phyloP scores from a whole-genome alignment of 2,888 invertebrate species.

The Brenthis ino region DNA sequence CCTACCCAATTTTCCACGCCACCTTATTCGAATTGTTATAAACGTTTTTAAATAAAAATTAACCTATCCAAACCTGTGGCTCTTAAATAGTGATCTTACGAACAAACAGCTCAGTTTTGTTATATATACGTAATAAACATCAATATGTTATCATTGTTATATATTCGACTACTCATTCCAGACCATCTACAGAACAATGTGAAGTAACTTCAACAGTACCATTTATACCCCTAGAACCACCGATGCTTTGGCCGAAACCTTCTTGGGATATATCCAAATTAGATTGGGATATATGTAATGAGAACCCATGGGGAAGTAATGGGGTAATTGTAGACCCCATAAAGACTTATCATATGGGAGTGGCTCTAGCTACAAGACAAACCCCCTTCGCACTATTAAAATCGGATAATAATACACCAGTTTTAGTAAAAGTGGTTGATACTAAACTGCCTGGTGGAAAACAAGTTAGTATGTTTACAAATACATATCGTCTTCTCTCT shows the following conservation, averaged over 20 bases:
- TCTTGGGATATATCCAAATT: conserved; percentile 50
- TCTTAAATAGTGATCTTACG: too few relatives aligned
- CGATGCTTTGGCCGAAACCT: conserved; percentile 48
- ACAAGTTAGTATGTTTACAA: conserved; percentile 58
- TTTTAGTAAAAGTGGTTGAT: conserved; percentile 86
- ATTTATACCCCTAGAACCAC: conserved; percentile 49
- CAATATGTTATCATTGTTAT: too few relatives aligned
- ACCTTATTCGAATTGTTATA: too few relatives aligned
- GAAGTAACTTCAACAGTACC: conserved; percentile 72
- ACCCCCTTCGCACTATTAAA: conserved; percentile 87
- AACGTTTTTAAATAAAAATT: too few relatives aligned
- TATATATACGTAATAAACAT: too few relatives aligned
- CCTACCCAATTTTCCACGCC: too few relatives aligned
- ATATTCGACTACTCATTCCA: neutral
- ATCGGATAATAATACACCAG: conserved; percentile 85
- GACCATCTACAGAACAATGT: conserved; percentile 53
- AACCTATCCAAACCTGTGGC: too few relatives aligned
- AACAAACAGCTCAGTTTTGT: too few relatives aligned
- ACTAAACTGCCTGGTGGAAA: conserved; percentile 74
- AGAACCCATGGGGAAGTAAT: conserved; percentile 53
- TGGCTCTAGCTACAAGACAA: conserved; percentile 84
- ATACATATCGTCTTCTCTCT: too few relatives aligned
- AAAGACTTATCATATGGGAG: conserved; percentile 87
- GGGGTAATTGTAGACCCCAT: conserved; percentile 87
- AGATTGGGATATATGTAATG: conserved; percentile 48